Conservation (phyloP, 2,888 invertebrate species). For the Protonemura montana region DNA sequence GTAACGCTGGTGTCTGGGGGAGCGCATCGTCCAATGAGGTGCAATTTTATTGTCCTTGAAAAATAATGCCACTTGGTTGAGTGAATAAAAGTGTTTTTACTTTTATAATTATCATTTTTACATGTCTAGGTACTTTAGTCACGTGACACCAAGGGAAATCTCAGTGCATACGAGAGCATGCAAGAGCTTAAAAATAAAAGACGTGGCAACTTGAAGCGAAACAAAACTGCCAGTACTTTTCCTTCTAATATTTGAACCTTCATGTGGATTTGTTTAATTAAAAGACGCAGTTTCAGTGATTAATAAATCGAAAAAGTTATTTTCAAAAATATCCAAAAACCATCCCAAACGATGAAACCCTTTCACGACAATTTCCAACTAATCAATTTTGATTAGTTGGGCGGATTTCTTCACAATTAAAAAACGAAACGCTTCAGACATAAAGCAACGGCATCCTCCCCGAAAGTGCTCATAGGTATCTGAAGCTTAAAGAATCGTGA, state of each 20-base stretch:
- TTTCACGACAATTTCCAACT: background rate
- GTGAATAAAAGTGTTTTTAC: background rate
- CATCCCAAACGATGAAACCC: too few relatives aligned
- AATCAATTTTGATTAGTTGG: background rate
- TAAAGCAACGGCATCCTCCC: background rate
- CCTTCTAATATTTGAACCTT: too few relatives aligned
- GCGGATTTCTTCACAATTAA: background rate
- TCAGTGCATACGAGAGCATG: too few relatives aligned
- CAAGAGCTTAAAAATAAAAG: too few relatives aligned
- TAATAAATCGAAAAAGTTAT: too few relatives aligned
- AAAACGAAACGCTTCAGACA: background rate
- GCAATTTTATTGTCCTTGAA: background rate
- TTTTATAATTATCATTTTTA: background rate
- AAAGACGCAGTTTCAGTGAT: too few relatives aligned
- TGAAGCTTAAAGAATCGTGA: background rate
- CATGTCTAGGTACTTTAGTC: too few relatives aligned
- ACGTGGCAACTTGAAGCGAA: too few relatives aligned
- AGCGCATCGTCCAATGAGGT: background rate
- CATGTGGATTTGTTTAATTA: too few relatives aligned
- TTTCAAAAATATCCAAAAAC: too few relatives aligned
- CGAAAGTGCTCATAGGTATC: background rate
- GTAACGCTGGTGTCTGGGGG: background rate
- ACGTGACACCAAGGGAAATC: too few relatives aligned
- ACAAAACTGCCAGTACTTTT: too few relatives aligned
- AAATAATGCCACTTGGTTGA: background rate